Evolutionary conservation across 1,140 invertebrate species (phyloP).

Genomic region (Protaetia brevitarsis): DNA sequence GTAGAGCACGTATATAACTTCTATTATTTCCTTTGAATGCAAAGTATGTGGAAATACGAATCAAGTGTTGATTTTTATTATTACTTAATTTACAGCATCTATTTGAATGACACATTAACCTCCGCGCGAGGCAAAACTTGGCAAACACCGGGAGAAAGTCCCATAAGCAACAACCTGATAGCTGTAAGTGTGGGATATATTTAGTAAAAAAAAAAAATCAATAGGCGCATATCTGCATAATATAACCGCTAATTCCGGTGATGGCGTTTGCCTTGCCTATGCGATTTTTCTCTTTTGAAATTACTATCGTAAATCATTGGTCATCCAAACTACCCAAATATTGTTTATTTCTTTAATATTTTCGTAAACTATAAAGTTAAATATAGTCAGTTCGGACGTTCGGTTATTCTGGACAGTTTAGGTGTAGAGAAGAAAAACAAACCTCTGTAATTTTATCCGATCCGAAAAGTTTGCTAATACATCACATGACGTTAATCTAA

Average conservation of each 20-base stretch:
- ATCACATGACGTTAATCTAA: too few species aligned
- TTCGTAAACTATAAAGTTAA: not conserved
- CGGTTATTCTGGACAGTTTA: not conserved
- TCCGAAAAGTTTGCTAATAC: too few species aligned
- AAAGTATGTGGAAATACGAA: too few species aligned
- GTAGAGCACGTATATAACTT: too few species aligned
- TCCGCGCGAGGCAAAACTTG: too few species aligned
- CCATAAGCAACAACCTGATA: not conserved
- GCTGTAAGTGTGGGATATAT: not conserved
- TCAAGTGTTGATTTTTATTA: too few species aligned
- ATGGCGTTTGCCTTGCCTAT: not conserved
- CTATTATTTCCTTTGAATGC: too few species aligned
- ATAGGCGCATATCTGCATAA: not conserved
- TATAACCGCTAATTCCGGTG: not conserved
- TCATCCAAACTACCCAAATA: not conserved
- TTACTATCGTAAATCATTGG: not conserved
- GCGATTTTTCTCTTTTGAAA: not conserved
- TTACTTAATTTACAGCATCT: too few species aligned
- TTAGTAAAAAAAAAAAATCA: not conserved
- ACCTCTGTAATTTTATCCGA: too few species aligned
- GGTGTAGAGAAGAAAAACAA: not conserved
- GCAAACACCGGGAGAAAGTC: not conserved
- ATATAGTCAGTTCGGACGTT: not conserved
- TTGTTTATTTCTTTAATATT: slow-evolving; percentile 13
- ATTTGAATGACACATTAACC: too few species aligned